phyloP scores from a whole-genome alignment of 1,140 invertebrate species.

The Colletes latitarsis region DNA sequence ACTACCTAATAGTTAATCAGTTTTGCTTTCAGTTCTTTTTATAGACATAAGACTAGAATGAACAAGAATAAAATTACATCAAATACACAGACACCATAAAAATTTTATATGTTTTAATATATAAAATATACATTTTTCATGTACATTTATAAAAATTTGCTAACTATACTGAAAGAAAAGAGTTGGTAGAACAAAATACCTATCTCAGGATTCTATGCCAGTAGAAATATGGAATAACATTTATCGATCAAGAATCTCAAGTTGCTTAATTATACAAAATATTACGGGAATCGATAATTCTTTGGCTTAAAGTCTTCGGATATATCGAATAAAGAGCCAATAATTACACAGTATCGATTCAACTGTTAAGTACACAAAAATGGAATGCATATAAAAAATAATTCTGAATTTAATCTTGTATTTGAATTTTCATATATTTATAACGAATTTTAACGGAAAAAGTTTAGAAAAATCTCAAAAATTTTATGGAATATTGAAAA shows the following conservation, averaged over 20 bases:
- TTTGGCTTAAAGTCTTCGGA: slow-evolving; percentile 7
- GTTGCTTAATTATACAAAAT: slow-evolving; percentile 29
- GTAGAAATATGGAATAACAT: slow-evolving; percentile 52
- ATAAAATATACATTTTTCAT: slow-evolving; percentile 54
- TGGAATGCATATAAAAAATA: slow-evolving; percentile 21
- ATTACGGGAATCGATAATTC: not conserved
- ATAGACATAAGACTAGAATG: slow-evolving; percentile 30
- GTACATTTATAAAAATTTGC: slow-evolving; percentile 54
- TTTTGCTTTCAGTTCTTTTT: slow-evolving; percentile 7
- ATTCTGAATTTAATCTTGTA: slow-evolving; percentile 33
- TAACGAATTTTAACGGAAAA: slow-evolving; percentile 39
- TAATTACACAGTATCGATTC: not conserved
- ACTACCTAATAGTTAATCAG: slow-evolving; percentile 1
- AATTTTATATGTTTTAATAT: slow-evolving; percentile 57
- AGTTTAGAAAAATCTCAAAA: slow-evolving; percentile 17
- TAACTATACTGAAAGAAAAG: slow-evolving; percentile 37
- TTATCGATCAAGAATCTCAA: slow-evolving; percentile 46
- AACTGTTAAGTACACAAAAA: slow-evolving; percentile 14
- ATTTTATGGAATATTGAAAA: slow-evolving; percentile 31
- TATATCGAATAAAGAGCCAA: not conserved
- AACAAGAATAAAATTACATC: slow-evolving; percentile 19
- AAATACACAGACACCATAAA: slow-evolving; percentile 19
- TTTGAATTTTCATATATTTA: slow-evolving; percentile 52
- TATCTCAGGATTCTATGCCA: slow-evolving; percentile 61
- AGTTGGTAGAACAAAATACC: slow-evolving; percentile 56